Percentiles rank a stretch among this genome's conserved stretches.
Conservation (phyloP, 2,888 invertebrate genomes). For the Drosophila kuntzei region DNA sequence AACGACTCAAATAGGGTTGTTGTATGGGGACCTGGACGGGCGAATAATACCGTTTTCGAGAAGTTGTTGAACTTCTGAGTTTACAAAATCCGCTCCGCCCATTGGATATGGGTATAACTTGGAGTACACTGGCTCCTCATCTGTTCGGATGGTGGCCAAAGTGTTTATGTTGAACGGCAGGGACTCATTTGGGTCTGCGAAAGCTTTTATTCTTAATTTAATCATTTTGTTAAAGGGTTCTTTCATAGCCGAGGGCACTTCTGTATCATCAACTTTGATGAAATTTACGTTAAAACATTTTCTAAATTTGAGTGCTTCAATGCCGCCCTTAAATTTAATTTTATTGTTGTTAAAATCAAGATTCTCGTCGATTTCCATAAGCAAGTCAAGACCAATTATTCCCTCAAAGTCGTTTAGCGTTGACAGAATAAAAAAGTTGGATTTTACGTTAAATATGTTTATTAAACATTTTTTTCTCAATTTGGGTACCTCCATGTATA, state of each 20-base stretch:
- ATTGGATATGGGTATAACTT: slow-evolving; percentile 21
- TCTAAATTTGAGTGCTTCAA: too few relatives aligned
- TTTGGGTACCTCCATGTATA: slow-evolving; percentile 2
- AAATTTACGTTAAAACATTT: too few relatives aligned
- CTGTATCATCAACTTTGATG: too few relatives aligned
- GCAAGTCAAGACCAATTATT: not conserved
- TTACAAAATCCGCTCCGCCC: slow-evolving; percentile 25
- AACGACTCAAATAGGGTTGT: slow-evolving; percentile 14
- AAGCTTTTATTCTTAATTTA: not conserved
- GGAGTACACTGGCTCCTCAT: slow-evolving; percentile 17
- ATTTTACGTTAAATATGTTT: not conserved
- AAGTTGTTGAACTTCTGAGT: slow-evolving; percentile 17
- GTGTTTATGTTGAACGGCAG: slow-evolving; percentile 13
- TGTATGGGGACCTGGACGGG: slow-evolving; percentile 5
- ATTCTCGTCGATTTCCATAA: slow-evolving; percentile 3
- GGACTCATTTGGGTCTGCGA: slow-evolving; percentile 11
- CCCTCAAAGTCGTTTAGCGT: slow-evolving; percentile 1
- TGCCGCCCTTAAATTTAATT: slow-evolving; percentile 2
- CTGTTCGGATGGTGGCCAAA: slow-evolving; percentile 6
- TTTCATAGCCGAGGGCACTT: slow-evolving; percentile 6
- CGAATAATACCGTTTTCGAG: slow-evolving; percentile 1
- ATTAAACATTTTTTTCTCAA: slow-evolving; percentile 2
- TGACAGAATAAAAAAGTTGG: not conserved
- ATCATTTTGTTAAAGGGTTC: slow-evolving; percentile 10
- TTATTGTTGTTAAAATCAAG: not conserved